These are phyloP conservation scores for Heliothis virescens DNA, from an alignment of 1,140 invertebrate species.

Conservation along the genomic window DNA sequence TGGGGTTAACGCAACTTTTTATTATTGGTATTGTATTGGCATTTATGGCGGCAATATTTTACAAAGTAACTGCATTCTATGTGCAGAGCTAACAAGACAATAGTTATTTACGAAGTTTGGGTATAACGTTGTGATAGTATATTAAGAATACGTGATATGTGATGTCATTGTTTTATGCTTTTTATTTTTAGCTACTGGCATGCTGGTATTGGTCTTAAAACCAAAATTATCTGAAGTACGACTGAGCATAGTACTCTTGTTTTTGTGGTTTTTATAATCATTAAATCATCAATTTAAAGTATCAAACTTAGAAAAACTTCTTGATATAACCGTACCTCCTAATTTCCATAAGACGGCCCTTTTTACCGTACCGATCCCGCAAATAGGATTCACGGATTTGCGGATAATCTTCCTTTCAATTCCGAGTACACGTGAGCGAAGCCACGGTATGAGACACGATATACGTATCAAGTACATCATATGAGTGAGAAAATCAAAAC, in stretches of 20 bases:
- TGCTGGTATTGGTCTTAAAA: too few species aligned
- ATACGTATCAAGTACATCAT: constrained; percentile 36
- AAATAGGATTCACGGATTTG: constrained; percentile 34
- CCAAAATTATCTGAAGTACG: too few species aligned
- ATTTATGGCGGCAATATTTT: constrained; percentile 37
- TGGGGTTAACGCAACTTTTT: constrained; percentile 5
- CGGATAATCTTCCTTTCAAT: constrained; percentile 39
- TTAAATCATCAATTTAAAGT: too few species aligned
- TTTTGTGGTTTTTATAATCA: too few species aligned
- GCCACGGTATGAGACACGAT: constrained; percentile 1
- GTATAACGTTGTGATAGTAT: background rate
- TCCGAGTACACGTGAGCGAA: constrained; percentile 15
- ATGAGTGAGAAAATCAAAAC: constrained; percentile 18
- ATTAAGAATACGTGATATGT: background rate
- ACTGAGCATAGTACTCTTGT: too few species aligned
- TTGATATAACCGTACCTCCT: background rate
- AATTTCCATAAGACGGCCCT: constrained; percentile 28
- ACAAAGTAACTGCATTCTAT: constrained; percentile 27
- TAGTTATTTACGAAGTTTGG: background rate
- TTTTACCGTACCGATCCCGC: constrained; percentile 24
- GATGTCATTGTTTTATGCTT: too few species aligned
- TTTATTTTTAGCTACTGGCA: too few species aligned
- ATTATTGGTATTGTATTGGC: constrained; percentile 25
- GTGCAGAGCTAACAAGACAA: background rate
- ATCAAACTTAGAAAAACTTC: background rate